phyloP scores from a whole-genome alignment of 2,113 vertebrate species.

The Odontesthes bonariensis region DNA sequence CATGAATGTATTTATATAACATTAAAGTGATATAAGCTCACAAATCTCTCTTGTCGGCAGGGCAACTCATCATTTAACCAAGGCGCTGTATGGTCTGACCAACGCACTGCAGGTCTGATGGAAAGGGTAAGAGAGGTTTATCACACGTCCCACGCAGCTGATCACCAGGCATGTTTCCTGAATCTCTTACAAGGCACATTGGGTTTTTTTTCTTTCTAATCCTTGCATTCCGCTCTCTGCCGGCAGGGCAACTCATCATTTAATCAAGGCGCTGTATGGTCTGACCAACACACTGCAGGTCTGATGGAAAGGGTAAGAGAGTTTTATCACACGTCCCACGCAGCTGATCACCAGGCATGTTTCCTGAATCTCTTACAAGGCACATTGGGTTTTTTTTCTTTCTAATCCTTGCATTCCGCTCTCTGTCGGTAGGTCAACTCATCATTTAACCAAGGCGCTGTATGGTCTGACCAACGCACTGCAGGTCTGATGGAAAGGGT shows the following conservation, averaged over 20 bases:
- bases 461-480: background rate
- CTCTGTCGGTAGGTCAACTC: slow-evolving; percentile 49
- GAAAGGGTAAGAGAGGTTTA: slow-evolving; percentile 63
- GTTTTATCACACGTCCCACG: background rate
- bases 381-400: too few species aligned
- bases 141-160: background rate
- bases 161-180: background rate
- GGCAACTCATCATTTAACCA: background rate
- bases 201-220: too few species aligned
- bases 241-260: slow-evolving; percentile 39
- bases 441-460: background rate
- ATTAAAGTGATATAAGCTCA: background rate
- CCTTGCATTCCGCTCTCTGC: background rate
- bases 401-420: too few species aligned
- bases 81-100: background rate
- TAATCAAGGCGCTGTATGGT: too few species aligned
- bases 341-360: background rate
- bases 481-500: slow-evolving; percentile 58
- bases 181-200: too few species aligned
- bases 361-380: too few species aligned
- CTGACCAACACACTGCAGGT: background rate
- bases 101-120: slow-evolving; percentile 20
- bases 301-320: slow-evolving; percentile 66
- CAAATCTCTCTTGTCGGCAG: slow-evolving; percentile 43
- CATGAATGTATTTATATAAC: too few species aligned